A percentile compares a stretch with the other conserved stretches of the same genome.
These are phyloP conservation scores for Nephrotoma guestfalica DNA, from an alignment of 2,888 invertebrate species.

Conservation along the genomic window DNA sequence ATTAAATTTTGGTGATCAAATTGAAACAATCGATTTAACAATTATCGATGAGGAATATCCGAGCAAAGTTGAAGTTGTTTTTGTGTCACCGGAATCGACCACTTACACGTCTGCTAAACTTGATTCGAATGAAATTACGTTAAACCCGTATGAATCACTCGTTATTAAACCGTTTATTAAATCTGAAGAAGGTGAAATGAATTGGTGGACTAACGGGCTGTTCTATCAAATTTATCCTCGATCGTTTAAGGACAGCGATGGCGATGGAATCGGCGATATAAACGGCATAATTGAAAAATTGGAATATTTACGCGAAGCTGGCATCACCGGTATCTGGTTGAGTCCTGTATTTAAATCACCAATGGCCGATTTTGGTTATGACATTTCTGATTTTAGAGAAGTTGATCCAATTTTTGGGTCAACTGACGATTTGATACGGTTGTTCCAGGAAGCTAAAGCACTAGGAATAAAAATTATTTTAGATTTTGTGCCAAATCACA, in stretches of 20 bases:
- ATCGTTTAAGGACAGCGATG: slow-evolving; percentile 56
- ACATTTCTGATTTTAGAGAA: slow-evolving; percentile 38
- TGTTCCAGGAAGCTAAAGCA: slow-evolving; percentile 23
- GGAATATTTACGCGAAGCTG: slow-evolving; percentile 35
- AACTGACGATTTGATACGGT: slow-evolving; percentile 35
- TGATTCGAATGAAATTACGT: not conserved
- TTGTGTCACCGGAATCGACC: slow-evolving; percentile 5
- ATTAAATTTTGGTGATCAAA: slow-evolving; percentile 12
- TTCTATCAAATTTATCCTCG: slow-evolving; percentile 62
- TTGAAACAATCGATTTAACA: slow-evolving; percentile 23
- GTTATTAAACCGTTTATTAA: not conserved
- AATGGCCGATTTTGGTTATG: slow-evolving; percentile 46
- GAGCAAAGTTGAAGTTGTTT: not conserved
- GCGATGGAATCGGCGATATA: slow-evolving; percentile 19
- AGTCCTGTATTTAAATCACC: slow-evolving; percentile 45
- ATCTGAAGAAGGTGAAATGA: not conserved
- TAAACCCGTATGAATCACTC: not conserved
- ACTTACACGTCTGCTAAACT: not conserved
- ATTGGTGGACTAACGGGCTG: slow-evolving; percentile 27
- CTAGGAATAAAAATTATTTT: slow-evolving; percentile 43
- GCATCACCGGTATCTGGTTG: slow-evolving; percentile 39
- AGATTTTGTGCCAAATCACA: slow-evolving; percentile 62
- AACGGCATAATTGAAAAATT: slow-evolving; percentile 37
- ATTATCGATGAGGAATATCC: slow-evolving; percentile 25
- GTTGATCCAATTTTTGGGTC: slow-evolving; percentile 40